Conservation (phyloP, 2,888 invertebrate species). For the Oasisia sp. region DNA sequence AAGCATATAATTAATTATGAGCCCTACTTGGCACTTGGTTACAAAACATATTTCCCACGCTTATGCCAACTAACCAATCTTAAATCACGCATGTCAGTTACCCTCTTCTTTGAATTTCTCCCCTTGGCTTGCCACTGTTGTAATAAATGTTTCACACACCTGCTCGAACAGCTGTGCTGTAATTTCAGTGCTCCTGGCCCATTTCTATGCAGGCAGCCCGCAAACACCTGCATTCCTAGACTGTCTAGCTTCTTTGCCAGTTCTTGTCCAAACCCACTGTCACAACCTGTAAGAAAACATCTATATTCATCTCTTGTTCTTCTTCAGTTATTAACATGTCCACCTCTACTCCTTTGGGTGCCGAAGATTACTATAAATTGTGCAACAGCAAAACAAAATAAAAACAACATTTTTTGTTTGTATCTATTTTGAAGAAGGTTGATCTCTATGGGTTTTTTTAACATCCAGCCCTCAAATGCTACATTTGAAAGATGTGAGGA, state of each 20-base stretch:
- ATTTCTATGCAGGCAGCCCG: slow-evolving; percentile 55
- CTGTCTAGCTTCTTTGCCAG: slow-evolving; percentile 61
- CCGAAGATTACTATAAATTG: no score
- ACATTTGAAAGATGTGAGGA: no score
- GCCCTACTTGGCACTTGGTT: background rate
- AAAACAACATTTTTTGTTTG: no score
- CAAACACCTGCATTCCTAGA: slow-evolving; percentile 62
- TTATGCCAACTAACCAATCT: background rate
- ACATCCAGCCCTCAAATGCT: no score
- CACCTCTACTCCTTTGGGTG: no score
- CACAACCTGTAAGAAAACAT: slow-evolving; percentile 55
- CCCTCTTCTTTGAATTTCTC: background rate
- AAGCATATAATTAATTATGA: background rate
- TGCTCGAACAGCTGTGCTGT: slow-evolving; percentile 53
- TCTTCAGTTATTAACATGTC: no score
- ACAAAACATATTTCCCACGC: background rate
- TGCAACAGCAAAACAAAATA: no score
- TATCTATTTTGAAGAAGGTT: no score
- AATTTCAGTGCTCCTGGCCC: slow-evolving; percentile 59
- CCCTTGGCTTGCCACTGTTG: slow-evolving; percentile 13
- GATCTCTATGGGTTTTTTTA: no score
- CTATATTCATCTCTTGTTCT: background rate
- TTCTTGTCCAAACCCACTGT: slow-evolving; percentile 62
- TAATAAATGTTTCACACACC: slow-evolving; percentile 42
- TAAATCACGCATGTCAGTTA: background rate